Conservation (phyloP, 2,888 invertebrate species). For the Papilio gigon region DNA sequence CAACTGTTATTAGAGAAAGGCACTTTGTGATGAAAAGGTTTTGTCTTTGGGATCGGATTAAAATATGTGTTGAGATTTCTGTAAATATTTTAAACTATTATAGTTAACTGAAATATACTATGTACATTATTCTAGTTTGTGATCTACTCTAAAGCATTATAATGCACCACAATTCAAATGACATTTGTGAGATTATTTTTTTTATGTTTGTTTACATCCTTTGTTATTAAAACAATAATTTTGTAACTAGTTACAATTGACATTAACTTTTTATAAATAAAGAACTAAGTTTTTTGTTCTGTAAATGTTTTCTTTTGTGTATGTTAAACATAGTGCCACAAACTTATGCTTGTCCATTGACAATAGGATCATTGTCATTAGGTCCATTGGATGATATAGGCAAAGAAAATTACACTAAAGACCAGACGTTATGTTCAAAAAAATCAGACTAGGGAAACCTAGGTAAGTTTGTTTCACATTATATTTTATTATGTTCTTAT, state of each 20-base stretch:
- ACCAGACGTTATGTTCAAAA: too few relatives aligned
- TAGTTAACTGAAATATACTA: background rate
- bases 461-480: too few relatives aligned
- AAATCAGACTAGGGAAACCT: too few relatives aligned
- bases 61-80: background rate
- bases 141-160: background rate
- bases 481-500: too few relatives aligned
- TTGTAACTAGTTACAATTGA: background rate
- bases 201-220: background rate
- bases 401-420: too few relatives aligned
- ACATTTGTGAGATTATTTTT: slow-evolving; percentile 27
- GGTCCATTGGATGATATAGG: too few relatives aligned
- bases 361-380: background rate
- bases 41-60: background rate
- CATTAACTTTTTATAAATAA: slow-evolving; percentile 27
- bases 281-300: background rate
- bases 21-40: background rate
- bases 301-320: background rate
- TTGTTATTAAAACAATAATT: background rate
- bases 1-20: background rate
- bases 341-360: background rate
- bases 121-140: background rate
- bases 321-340: background rate
- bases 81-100: background rate
- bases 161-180: slow-evolving; percentile 10